Evolutionary conservation across 2,888 invertebrate genomes (phyloP).

Genomic region (Caenorhabditis sulstoni): DNA sequence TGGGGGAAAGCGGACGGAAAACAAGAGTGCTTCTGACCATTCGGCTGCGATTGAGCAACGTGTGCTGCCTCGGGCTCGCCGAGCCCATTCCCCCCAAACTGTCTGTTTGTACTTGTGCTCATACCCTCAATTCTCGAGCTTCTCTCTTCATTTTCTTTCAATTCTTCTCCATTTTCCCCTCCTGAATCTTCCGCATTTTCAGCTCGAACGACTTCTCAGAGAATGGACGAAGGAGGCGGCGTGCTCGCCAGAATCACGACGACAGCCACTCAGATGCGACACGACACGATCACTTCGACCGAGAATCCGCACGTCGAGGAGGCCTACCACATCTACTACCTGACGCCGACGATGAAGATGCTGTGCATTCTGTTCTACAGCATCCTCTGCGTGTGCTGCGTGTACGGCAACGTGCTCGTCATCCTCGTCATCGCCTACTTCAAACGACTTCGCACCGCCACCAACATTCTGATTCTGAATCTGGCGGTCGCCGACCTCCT

Average conservation of each 20-base stretch:
- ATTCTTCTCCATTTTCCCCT: slow-evolving; percentile 6
- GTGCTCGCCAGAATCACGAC: slow-evolving; percentile 44
- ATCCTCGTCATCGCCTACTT: slow-evolving; percentile 78
- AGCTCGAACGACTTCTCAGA: slow-evolving; percentile 14
- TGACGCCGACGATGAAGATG: slow-evolving; percentile 58
- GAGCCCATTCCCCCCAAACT: too few species aligned
- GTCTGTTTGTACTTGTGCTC: too few species aligned
- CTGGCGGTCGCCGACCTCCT: slow-evolving; percentile 82
- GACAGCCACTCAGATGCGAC: slow-evolving; percentile 35
- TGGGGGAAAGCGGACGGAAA: too few species aligned
- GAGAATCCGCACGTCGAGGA: slow-evolving; percentile 33
- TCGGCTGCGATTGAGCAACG: too few species aligned
- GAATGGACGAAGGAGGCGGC: slow-evolving; percentile 52
- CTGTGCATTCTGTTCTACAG: slow-evolving; percentile 77
- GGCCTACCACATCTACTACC: slow-evolving; percentile 34
- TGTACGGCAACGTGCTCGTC: slow-evolving; percentile 78
- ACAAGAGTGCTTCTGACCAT: too few species aligned
- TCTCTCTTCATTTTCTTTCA: background rate
- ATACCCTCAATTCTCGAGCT: background rate
- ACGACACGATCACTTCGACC: slow-evolving; percentile 23
- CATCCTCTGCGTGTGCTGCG: slow-evolving; percentile 72
- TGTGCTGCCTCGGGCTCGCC: too few species aligned
- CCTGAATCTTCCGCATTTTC: background rate
- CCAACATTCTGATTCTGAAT: slow-evolving; percentile 82
- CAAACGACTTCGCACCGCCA: slow-evolving; percentile 80